These are phyloP conservation scores for Sebastes steindachneri DNA, from an alignment of 2,797 vertebrate species.

Conservation along the genomic window DNA sequence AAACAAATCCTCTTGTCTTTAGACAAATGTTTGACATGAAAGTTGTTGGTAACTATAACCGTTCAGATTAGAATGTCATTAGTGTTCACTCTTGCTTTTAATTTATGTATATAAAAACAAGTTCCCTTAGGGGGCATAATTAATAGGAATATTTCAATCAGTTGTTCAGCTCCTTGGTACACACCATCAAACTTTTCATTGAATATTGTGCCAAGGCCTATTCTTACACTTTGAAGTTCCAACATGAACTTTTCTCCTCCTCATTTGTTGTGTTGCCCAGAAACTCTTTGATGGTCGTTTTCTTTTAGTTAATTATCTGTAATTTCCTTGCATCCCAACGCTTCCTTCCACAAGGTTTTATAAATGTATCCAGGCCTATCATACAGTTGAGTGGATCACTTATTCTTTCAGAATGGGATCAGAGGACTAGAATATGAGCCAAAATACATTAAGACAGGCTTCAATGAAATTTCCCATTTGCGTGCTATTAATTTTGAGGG, in stretches of 20 bases:
- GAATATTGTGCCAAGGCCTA: background rate
- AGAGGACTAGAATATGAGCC: conserved; percentile 42
- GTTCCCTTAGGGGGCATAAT: background rate
- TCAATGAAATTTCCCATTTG: conserved; percentile 61
- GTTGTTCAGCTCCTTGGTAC: background rate
- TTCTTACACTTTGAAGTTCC: background rate
- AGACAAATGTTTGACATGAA: background rate
- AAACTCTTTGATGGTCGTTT: conserved; percentile 24
- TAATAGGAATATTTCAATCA: background rate
- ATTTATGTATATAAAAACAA: background rate
- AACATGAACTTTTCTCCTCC: background rate
- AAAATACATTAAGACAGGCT: conserved; percentile 59
- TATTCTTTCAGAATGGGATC: conserved; percentile 39
- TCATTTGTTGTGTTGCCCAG: background rate
- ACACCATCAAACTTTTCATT: background rate
- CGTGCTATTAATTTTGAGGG: conserved; percentile 62
- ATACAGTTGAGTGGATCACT: conserved; percentile 24
- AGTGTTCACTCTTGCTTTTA: background rate
- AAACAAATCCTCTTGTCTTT: background rate
- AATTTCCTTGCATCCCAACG: conserved; percentile 22
- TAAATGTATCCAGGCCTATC: conserved; percentile 44
- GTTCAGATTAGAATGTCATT: background rate
- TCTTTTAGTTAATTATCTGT: conserved; percentile 19
- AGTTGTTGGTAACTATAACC: background rate
- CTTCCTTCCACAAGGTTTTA: conserved; percentile 23